phyloP scores from a whole-genome alignment of 2,797 vertebrate species.

The Salarias fasciatus region DNA sequence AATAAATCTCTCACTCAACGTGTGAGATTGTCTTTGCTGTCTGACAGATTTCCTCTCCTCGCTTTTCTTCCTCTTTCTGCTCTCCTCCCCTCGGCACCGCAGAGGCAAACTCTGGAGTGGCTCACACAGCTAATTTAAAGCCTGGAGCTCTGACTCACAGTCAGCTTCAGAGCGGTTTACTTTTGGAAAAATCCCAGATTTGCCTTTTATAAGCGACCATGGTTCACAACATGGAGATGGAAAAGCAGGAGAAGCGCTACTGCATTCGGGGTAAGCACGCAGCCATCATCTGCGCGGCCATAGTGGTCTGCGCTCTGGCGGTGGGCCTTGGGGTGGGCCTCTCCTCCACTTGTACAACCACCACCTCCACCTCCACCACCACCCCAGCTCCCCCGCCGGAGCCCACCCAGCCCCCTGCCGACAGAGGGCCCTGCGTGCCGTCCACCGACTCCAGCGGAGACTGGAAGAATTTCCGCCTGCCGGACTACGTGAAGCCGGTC shows the following conservation, averaged over 20 bases:
- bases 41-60: constrained; percentile 26
- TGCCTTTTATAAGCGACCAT: constrained; percentile 35
- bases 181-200: neutral
- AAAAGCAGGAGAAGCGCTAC: constrained; percentile 80
- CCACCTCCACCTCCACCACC: constrained; percentile 13
- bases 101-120: constrained; percentile 33
- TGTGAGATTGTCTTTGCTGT: constrained; percentile 24
- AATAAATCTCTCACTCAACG: constrained; percentile 35
- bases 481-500: constrained; percentile 81
- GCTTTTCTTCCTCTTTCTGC: constrained; percentile 38
- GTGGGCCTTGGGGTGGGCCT: constrained; percentile 92
- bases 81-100: constrained; percentile 47
- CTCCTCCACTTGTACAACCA: constrained; percentile 61
- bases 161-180: constrained; percentile 21
- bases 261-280: constrained; percentile 87
- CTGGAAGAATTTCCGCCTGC: constrained; percentile 91
- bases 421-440: constrained; percentile 78
- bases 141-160: constrained; percentile 36
- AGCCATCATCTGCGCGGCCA: constrained; percentile 82
- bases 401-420: constrained; percentile 38
- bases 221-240: constrained; percentile 80
- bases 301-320: constrained; percentile 84
- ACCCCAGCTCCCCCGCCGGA: constrained; percentile 29
- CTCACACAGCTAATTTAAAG: constrained; percentile 27
- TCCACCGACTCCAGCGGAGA: constrained; percentile 79